Base-by-base conservation (phyloP, 2,888 invertebrate genomes). In the Limnephilus rhombicus region DNA sequence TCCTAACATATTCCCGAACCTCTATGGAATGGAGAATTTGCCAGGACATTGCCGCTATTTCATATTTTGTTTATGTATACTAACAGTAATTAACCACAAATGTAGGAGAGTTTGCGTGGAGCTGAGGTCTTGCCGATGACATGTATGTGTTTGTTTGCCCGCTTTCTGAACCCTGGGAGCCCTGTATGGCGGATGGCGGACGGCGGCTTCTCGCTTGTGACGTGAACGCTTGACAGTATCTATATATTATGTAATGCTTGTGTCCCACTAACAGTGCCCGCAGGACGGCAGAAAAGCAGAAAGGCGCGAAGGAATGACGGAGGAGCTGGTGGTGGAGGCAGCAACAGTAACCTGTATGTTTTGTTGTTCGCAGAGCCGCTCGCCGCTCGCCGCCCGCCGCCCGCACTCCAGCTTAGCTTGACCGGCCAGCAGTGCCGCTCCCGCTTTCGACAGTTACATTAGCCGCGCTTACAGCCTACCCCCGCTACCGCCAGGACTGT, bases 301-400 rank as follows among this genome's bases (percentile, higher is more conserved):
- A 31, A 31, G 45, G 49, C 49, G 3, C 2, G 49, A 49, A 49
- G 49, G 80, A 90, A 29, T 53, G 83, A 80, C 12, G 41, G 85
- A n/a, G 81, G 53, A n/a, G 81, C 24, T 24, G 68, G 68, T 68
- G 29, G 80, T 29, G 83, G 49, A 90, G 92, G 90, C 91, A 91
- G 91, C 90, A 92, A 86, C 91, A 93, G 93, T 93, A 93, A 93
- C 92, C 92, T 91, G 91, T 93, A 92, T 93, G 93, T 93, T 94
- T 96, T 96, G 96, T 96, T 96, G 96, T 96, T 96, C 96, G 95
- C 96, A 96, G 96, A 96, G 95, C 96, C 92, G 91, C 92, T 90
- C 91, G 90, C 91, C 41, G 41, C 41, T 41, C 41, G 41, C 41
- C 41, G 91, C 92, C 91, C 91, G 90, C 91, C 41, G 91, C 92